Percentiles rank a stretch among this genome's conserved stretches.
Conservation (phyloP, 2,888 invertebrate species). For the Vannuccia rotundouncinata region DNA sequence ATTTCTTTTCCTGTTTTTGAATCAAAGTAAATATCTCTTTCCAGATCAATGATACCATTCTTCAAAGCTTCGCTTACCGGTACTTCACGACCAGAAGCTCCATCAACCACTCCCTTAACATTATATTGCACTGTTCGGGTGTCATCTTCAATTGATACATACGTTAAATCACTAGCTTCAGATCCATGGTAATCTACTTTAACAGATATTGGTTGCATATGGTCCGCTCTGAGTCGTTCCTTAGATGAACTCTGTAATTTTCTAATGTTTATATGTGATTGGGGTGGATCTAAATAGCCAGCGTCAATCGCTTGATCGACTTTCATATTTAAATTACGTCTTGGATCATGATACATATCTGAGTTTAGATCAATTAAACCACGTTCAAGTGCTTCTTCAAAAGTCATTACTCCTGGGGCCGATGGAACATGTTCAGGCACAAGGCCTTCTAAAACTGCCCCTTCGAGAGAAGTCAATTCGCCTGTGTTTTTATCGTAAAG, state of each 20-base stretch:
- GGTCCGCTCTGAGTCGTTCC: background rate
- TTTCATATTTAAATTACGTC: slow-evolving; percentile 55
- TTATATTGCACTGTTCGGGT: slow-evolving; percentile 1
- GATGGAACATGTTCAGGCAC: slow-evolving; percentile 36
- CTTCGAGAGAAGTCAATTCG: slow-evolving; percentile 28
- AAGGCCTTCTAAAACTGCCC: slow-evolving; percentile 35
- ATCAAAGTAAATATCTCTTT: slow-evolving; percentile 54
- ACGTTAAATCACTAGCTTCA: background rate
- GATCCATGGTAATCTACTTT: slow-evolving; percentile 9
- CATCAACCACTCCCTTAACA: slow-evolving; percentile 49
- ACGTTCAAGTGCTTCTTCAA: slow-evolving; percentile 66
- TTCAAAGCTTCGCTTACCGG: slow-evolving; percentile 68
- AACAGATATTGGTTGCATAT: background rate
- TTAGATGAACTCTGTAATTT: background rate
- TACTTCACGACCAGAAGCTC: slow-evolving; percentile 53
- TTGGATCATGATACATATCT: slow-evolving; percentile 60
- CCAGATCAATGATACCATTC: slow-evolving; percentile 75
- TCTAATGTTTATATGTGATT: slow-evolving; percentile 31
- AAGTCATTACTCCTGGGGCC: slow-evolving; percentile 55
- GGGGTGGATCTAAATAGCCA: slow-evolving; percentile 38
- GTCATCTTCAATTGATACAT: slow-evolving; percentile 16
- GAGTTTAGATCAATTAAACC: slow-evolving; percentile 62
- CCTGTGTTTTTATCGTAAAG: slow-evolving; percentile 22
- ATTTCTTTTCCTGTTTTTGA: background rate
- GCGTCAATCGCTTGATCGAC: slow-evolving; percentile 37